Evolutionary conservation across 92 coral and sea anemone species (phyloP).

Genomic region (Desmophyllum pertusum): DNA sequence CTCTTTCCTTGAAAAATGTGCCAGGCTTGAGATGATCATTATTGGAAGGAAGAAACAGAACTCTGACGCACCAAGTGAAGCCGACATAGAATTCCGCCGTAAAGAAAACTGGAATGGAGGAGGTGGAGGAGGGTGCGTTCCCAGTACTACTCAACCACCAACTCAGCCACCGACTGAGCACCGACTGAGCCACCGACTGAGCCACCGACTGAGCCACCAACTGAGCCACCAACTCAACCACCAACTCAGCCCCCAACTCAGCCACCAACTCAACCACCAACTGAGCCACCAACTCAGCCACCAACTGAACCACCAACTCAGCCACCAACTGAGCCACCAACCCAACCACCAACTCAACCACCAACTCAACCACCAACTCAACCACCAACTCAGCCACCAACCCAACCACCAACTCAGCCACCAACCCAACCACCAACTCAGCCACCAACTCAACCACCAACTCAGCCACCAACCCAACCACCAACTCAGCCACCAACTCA

Average conservation of each 20-base stretch:
- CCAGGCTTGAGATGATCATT: slow-evolving; percentile 41
- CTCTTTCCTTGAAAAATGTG: slow-evolving; percentile 40
- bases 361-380: slow-evolving; percentile 9
- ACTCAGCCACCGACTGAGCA: neutral
- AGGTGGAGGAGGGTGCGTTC: neutral
- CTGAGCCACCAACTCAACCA: slow-evolving; percentile 24
- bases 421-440: neutral
- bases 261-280: slow-evolving; percentile 4
- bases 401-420: neutral
- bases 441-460: neutral
- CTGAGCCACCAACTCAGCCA: slow-evolving; percentile 21
- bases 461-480: neutral
- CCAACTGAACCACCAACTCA: slow-evolving; percentile 9
- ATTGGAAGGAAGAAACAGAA: slow-evolving; percentile 9
- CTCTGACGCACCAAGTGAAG: slow-evolving; percentile 24
- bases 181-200: slow-evolving; percentile 2
- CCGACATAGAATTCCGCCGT: slow-evolving; percentile 16
- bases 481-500: slow-evolving; percentile 9
- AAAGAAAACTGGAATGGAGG: slow-evolving; percentile 26
- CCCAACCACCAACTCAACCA: neutral
- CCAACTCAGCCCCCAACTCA: neutral
- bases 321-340: slow-evolving; percentile 20
- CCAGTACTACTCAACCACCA: slow-evolving; percentile 22
- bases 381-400: neutral
- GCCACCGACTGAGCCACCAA: neutral